Evolutionary conservation across 1,140 invertebrate species (phyloP), one percentile per base, ranked within the genome.

Genomic region (Maconellicoccus hirsutus): DNA sequence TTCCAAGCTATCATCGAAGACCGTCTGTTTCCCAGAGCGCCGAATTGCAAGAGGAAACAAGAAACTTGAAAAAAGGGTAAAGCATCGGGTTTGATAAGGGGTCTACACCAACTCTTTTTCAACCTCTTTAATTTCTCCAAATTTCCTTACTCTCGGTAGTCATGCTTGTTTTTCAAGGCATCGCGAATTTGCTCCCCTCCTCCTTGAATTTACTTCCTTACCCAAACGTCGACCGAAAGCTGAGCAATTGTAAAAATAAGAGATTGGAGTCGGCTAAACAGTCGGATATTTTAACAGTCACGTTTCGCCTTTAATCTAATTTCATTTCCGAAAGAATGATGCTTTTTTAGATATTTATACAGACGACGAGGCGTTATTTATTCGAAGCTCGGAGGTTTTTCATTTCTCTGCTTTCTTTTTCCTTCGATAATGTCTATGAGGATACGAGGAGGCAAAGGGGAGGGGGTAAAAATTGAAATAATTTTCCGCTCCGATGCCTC

Each of bases 251-350:
- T 52, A 52, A 52, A 52, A 52, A 19, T 52, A 52, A 52, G 42
- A 52, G 42, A 52, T 52, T 52, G 42, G 42, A 52, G 42, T 52
- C 42, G 16, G 42, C n/a, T 52, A 52, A 52, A 52, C 42, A 19
- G 42, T 6, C 42, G n/a, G 42, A 52, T 52, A 52, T 52, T 52
- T 52, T 52, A 16, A 16, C 29, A 52, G 42, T 52, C 42, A 52
- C 42, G 42, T 52, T 52, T 52, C 16, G 42, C n/a, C 42, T 52
- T 52, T 52, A 52, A 52, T 52, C 42, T 52, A 52, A 52, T 52
- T 52, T 52, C n/a, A 52, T 52, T 52, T 16, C 42, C 42, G 42
- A 14, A 52, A 52, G 42, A 52, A 52, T 52, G 42, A 52, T 52
- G 42, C 12, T 52, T 52, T 52, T 19, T 6, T 2, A 52, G 42